Conservation (phyloP, 2,797 vertebrate species). For the Phalanger gymnotis region DNA sequence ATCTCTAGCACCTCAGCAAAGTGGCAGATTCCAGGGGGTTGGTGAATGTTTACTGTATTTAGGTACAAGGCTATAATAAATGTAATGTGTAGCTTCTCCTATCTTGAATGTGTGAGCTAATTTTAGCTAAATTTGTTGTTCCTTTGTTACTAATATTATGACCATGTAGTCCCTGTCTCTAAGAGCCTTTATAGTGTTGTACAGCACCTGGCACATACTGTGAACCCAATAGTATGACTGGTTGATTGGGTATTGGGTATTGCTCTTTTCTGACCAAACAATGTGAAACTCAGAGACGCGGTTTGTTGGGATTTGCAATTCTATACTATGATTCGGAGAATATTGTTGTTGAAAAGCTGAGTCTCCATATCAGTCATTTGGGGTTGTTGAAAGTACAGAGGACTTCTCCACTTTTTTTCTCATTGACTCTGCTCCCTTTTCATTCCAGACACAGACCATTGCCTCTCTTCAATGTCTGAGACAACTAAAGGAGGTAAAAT, state of each 20-base stretch:
- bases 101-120: background rate
- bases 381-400: background rate
- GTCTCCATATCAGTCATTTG: background rate
- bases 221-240: background rate
- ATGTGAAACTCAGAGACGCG: background rate
- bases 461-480: background rate
- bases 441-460: background rate
- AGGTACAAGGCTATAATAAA: background rate
- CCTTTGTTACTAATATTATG: background rate
- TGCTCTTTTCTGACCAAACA: background rate
- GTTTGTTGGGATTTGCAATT: background rate
- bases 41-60: background rate
- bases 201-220: background rate
- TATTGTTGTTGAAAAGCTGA: background rate
- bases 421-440: background rate
- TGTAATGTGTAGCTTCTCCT: background rate
- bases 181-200: background rate
- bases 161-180: background rate
- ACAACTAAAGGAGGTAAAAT: background rate
- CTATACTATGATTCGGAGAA: background rate
- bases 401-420: background rate
- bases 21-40: background rate
- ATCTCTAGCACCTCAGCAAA: background rate
- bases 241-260: background rate
- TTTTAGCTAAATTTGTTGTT: too few species aligned